Evolutionary conservation across 2,888 invertebrate genomes (phyloP).

Genomic region (Andrena camellia): DNA sequence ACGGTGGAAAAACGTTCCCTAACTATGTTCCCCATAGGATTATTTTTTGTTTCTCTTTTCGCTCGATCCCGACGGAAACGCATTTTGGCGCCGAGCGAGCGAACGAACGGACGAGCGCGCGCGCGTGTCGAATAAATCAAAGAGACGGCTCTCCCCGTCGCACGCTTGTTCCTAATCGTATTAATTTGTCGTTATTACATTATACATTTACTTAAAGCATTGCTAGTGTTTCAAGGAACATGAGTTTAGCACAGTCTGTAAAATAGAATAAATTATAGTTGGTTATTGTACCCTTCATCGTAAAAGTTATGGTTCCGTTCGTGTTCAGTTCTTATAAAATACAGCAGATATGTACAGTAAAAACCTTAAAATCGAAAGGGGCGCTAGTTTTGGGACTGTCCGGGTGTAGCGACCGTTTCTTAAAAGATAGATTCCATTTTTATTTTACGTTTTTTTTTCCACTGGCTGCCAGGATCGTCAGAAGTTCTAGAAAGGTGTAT

Average conservation of each 20-base stretch:
- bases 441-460: conserved; percentile 47
- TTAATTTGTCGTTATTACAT: conserved; percentile 63
- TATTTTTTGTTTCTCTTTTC: conserved; percentile 24
- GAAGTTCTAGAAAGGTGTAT: conserved; percentile 70
- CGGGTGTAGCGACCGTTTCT: conserved; percentile 73
- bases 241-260: conserved; percentile 74
- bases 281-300: conserved; percentile 68
- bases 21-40: conserved; percentile 67
- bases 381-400: conserved; percentile 76
- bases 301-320: conserved; percentile 70
- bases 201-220: conserved; percentile 70
- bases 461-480: conserved; percentile 82
- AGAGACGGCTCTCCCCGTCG: conserved; percentile 16
- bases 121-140: conserved; percentile 51
- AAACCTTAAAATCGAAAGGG: conserved; percentile 72
- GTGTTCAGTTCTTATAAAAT: conserved; percentile 76
- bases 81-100: not conserved
- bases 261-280: conserved; percentile 72
- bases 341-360: conserved; percentile 79
- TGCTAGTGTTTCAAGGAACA: conserved; percentile 73
- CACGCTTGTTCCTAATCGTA: conserved; percentile 56
- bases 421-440: conserved; percentile 73
- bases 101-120: conserved; percentile 21
- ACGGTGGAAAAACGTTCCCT: conserved; percentile 74
- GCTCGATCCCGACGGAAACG: conserved; percentile 41